Conservation (phyloP, 2,888 invertebrate genomes). For the Myathropa florea region DNA sequence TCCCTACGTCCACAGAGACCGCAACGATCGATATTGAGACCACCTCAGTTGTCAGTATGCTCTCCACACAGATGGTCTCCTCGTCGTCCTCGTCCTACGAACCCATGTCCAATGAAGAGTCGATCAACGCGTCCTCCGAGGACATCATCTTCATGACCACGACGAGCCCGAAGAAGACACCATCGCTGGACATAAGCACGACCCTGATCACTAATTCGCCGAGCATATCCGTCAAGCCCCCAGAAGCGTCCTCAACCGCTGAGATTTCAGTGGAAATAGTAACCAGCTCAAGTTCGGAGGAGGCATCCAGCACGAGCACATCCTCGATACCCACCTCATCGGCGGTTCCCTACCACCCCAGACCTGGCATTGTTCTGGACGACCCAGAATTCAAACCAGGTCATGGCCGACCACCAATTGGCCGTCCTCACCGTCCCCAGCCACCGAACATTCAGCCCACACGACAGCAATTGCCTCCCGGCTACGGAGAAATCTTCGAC, state of each 20-base stretch:
- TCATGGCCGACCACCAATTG: slow-evolving; percentile 74
- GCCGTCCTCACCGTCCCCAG: slow-evolving; percentile 75
- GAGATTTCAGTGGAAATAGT: slow-evolving; percentile 33
- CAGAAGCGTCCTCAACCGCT: slow-evolving; percentile 26
- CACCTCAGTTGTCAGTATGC: slow-evolving; percentile 76
- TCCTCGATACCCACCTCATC: slow-evolving; percentile 71
- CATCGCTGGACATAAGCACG: slow-evolving; percentile 73
- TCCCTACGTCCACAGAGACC: slow-evolving; percentile 77
- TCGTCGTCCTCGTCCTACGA: slow-evolving; percentile 76
- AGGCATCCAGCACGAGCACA: slow-evolving; percentile 24
- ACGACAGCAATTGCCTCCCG: slow-evolving; percentile 80
- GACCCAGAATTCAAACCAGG: slow-evolving; percentile 90
- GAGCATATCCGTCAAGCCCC: slow-evolving; percentile 57
- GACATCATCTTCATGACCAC: slow-evolving; percentile 78
- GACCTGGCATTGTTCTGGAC: slow-evolving; percentile 92
- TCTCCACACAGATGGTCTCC: slow-evolving; percentile 72
- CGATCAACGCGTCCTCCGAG: slow-evolving; percentile 77
- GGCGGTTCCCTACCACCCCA: slow-evolving; percentile 84
- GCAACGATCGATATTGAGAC: slow-evolving; percentile 76
- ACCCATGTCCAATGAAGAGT: slow-evolving; percentile 76
- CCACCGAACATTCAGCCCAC: slow-evolving; percentile 80
- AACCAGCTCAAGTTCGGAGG: slow-evolving; percentile 55
- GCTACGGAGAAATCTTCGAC: slow-evolving; percentile 91
- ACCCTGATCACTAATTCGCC: slow-evolving; percentile 26
- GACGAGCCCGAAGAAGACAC: slow-evolving; percentile 75